A percentile compares a stretch with the other conserved stretches of the same genome.
Conservation (phyloP, 2,113 vertebrate genomes). For the Neodontobutis hainanensis region DNA sequence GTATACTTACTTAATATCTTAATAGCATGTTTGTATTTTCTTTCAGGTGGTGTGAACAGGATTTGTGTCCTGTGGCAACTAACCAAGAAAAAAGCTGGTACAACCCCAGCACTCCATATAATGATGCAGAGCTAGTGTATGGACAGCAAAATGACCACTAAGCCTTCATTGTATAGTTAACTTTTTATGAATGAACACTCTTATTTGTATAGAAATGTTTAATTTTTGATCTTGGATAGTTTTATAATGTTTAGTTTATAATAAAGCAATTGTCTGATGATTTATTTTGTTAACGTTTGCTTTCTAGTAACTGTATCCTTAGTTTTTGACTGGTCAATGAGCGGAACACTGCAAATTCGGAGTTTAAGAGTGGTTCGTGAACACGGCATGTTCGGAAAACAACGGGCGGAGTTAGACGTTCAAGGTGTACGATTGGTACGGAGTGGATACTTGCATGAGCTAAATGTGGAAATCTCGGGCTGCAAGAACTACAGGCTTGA, state of each 20-base stretch:
- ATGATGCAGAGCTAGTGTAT: conserved; percentile 76
- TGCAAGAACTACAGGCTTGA: no score
- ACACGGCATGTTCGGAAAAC: not conserved
- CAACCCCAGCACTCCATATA: conserved; percentile 2
- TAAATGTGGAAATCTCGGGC: not conserved
- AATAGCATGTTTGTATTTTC: conserved; percentile 14
- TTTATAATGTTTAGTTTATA: no score
- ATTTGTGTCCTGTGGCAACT: conserved; percentile 77
- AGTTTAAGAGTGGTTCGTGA: not conserved
- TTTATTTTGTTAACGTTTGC: no score
- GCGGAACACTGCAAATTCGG: not conserved
- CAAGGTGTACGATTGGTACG: not conserved
- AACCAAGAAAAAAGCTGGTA: conserved; percentile 72
- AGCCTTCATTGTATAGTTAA: not conserved
- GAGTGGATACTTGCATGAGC: not conserved
- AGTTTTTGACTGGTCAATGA: no score
- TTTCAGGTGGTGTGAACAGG: conserved; percentile 84
- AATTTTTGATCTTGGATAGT: no score
- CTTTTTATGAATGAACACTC: not conserved
- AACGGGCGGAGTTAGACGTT: not conserved
- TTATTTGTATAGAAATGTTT: no score
- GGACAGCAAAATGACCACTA: not conserved
- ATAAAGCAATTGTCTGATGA: no score
- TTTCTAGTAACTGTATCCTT: no score
- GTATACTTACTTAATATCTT: not conserved